Evolutionary conservation across 2,113 vertebrate genomes (phyloP).

Genomic region (Urocolius indicus): DNA sequence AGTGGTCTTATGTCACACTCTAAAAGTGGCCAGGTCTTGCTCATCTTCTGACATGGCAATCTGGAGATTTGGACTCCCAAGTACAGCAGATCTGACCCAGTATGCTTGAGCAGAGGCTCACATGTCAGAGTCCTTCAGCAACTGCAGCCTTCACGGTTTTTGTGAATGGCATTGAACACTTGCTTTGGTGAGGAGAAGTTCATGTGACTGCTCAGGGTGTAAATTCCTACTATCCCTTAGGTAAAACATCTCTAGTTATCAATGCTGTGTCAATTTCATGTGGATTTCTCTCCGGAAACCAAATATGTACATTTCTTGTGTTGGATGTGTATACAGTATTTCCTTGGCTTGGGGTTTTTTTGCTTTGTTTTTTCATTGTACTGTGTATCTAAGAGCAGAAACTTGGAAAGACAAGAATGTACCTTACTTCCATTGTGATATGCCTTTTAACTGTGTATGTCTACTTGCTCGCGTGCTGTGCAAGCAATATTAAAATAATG

Average conservation of each 20-base stretch:
- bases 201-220: neutral
- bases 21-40: neutral
- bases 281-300: neutral
- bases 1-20: neutral
- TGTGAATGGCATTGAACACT: neutral
- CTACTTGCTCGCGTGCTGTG: neutral
- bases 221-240: neutral
- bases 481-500: neutral
- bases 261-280: neutral
- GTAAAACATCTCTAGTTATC: no score
- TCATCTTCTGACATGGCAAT: neutral
- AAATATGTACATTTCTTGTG: neutral
- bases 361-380: neutral
- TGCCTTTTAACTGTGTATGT: neutral
- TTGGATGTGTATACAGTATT: neutral
- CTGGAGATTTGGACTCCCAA: neutral
- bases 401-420: neutral
- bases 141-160: accelerated
- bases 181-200: neutral
- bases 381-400: neutral
- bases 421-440: neutral
- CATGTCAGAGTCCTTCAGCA: neutral
- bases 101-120: neutral
- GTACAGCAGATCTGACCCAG: neutral
- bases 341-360: neutral